Conservation (phyloP, 2,797 vertebrate species). For the Phyllotis vaccarum region DNA sequence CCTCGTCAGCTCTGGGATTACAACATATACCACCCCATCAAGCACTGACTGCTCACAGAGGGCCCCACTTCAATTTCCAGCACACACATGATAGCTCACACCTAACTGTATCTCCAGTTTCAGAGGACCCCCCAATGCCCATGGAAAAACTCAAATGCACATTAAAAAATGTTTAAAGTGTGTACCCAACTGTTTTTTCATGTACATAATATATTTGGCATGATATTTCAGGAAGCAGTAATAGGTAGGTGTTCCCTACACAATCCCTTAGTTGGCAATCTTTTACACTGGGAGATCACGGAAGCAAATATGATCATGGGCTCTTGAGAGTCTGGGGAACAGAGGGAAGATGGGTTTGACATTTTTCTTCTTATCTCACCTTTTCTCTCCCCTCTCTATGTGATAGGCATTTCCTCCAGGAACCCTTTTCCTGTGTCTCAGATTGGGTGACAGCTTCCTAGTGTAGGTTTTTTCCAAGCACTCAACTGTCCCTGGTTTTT, state of each 20-base stretch:
- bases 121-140: too few relatives aligned
- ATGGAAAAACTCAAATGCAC: too few relatives aligned
- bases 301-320: accelerated
- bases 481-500: neutral
- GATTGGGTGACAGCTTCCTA: neutral
- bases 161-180: neutral
- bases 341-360: too few relatives aligned
- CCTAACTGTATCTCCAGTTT: too few relatives aligned
- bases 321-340: neutral
- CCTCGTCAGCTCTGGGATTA: neutral
- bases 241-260: neutral
- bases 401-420: neutral
- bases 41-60: too few relatives aligned
- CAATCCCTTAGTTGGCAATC: neutral
- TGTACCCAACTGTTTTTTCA: neutral
- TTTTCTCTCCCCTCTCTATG: neutral
- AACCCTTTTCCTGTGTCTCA: neutral
- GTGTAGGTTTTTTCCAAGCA: too few relatives aligned
- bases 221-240: neutral
- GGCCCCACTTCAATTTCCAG: too few relatives aligned
- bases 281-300: neutral
- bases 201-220: neutral
- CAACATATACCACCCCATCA: too few relatives aligned
- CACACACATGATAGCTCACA: too few relatives aligned
- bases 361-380: neutral